A percentile compares a stretch with the other conserved stretches of the same genome.
These are phyloP conservation scores for Lycocorax pyrrhopterus DNA, from an alignment of 2,113 vertebrate species.

Conservation along the genomic window DNA sequence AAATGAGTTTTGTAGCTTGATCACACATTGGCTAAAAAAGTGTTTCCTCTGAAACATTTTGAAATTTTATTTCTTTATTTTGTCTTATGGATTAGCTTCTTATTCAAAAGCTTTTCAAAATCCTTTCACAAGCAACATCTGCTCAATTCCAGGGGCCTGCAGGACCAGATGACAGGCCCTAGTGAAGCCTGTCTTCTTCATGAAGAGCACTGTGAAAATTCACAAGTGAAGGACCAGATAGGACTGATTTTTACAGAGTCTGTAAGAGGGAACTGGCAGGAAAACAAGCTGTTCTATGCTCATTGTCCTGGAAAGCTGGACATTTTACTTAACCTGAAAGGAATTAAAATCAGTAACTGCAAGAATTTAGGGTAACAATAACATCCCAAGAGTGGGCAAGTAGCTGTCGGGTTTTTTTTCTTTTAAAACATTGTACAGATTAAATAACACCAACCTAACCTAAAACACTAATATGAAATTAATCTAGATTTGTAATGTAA, in stretches of 20 bases:
- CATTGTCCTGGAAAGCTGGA: neutral
- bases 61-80: neutral
- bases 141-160: neutral
- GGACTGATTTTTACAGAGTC: neutral
- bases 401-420: neutral
- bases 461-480: conserved; percentile 14
- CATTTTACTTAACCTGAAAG: neutral
- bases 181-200: neutral
- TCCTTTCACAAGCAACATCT: neutral
- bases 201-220: neutral
- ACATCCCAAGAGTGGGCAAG: neutral
- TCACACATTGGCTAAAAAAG: neutral
- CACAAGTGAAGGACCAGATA: neutral
- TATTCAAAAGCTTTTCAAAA: neutral
- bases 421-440: neutral
- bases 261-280: neutral
- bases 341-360: neutral
- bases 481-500: conserved; percentile 16
- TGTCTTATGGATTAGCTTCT: neutral
- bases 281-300: neutral
- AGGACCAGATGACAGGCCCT: neutral
- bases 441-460: conserved; percentile 34
- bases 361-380: neutral
- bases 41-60: neutral
- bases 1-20: neutral